A percentile compares a stretch with the other conserved stretches of the same genome.
Evolutionary conservation across 2,888 invertebrate species (phyloP).

Genomic region (Chaitophorus viminalis): DNA sequence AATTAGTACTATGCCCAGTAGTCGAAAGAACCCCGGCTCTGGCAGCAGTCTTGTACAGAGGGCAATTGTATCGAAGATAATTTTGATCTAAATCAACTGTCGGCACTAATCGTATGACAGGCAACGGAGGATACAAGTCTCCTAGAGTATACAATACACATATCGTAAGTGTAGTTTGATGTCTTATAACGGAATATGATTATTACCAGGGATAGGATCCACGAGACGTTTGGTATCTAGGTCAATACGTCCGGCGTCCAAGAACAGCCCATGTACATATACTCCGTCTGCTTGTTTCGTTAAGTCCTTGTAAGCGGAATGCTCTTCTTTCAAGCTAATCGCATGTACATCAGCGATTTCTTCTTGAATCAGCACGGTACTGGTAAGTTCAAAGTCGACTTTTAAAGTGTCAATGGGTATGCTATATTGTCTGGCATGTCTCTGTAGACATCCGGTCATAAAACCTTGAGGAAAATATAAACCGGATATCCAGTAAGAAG

Average conservation of each 20-base stretch:
- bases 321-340: constrained; percentile 65
- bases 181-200: neutral
- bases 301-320: constrained; percentile 71
- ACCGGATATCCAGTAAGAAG: constrained; percentile 91
- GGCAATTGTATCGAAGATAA: constrained; percentile 74
- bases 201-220: constrained; percentile 80
- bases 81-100: constrained; percentile 70
- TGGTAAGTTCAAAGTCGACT: constrained; percentile 80
- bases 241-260: constrained; percentile 92
- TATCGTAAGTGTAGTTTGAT: neutral
- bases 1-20: constrained; percentile 93
- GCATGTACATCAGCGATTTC: constrained; percentile 72
- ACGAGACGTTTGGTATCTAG: constrained; percentile 73
- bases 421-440: constrained; percentile 84
- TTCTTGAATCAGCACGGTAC: constrained; percentile 74
- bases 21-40: constrained; percentile 88
- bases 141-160: constrained; percentile 67
- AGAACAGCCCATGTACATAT: constrained; percentile 82
- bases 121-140: constrained; percentile 73
- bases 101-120: constrained; percentile 75
- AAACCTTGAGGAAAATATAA: constrained; percentile 95
- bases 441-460: constrained; percentile 89
- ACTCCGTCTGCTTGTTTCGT: constrained; percentile 75
- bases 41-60: constrained; percentile 88
- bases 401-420: constrained; percentile 87